Evolutionary conservation across 2,888 invertebrate genomes (phyloP).

Genomic region (Merodon equestris): DNA sequence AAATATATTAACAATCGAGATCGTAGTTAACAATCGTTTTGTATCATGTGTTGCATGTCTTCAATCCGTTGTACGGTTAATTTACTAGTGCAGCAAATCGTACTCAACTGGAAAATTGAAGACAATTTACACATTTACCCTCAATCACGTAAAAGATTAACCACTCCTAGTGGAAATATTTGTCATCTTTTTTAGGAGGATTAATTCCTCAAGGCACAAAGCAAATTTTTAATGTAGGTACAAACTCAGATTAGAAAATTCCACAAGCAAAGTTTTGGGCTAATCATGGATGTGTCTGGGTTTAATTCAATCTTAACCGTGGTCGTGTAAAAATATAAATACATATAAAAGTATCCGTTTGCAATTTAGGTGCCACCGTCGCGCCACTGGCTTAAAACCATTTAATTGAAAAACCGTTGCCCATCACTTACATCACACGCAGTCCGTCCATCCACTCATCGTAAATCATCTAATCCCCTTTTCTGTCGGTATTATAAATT

Average conservation of each 20-base stretch:
- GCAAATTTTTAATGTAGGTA: too few relatives aligned
- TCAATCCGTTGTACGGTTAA: too few relatives aligned
- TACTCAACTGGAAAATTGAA: constrained; percentile 28
- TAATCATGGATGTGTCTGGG: constrained; percentile 6
- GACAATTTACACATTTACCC: constrained; percentile 37
- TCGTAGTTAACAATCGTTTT: too few relatives aligned
- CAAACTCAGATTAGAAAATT: too few relatives aligned
- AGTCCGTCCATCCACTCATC: not conserved
- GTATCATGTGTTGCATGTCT: not conserved
- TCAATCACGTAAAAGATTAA: constrained; percentile 20
- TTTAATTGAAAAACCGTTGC: constrained; percentile 31
- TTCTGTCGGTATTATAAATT: constrained; percentile 1
- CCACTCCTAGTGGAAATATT: not conserved
- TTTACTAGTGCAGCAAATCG: not conserved
- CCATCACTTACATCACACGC: not conserved
- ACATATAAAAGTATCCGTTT: too few relatives aligned
- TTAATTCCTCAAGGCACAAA: too few relatives aligned
- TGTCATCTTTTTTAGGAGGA: too few relatives aligned
- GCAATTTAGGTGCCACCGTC: not conserved
- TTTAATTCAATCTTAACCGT: constrained; percentile 21
- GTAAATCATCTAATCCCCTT: constrained; percentile 3
- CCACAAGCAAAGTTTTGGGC: too few relatives aligned
- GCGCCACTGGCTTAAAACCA: not conserved
- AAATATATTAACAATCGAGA: too few relatives aligned
- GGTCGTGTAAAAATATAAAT: not conserved